Conservation (phyloP, 2,113 vertebrate genomes). For the Tragelaphus buxtoni region DNA sequence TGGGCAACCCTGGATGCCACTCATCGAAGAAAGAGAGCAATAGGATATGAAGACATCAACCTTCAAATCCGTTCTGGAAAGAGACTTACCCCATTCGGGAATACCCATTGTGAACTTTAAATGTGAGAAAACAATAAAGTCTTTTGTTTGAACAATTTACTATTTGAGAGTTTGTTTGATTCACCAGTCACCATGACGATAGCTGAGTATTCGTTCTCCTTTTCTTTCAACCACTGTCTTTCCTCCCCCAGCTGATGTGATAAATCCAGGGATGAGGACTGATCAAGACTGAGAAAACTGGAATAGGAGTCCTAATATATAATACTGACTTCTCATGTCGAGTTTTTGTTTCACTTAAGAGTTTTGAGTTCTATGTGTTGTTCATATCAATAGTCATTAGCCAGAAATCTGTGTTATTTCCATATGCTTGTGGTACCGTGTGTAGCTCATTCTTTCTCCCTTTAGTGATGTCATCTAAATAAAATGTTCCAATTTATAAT, state of each 20-base stretch:
- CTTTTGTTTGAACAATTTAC: background rate
- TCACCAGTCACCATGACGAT: background rate
- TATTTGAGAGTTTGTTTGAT: background rate
- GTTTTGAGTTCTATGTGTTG: background rate
- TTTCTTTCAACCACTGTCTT: background rate
- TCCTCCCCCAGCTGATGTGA: background rate
- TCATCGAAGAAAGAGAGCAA: background rate
- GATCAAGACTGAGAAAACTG: background rate
- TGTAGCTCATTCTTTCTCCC: background rate
- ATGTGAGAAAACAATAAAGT: background rate
- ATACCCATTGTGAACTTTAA: background rate
- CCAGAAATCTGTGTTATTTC: background rate
- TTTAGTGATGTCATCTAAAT: conserved; percentile 22
- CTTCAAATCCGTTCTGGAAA: background rate
- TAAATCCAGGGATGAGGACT: background rate
- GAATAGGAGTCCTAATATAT: background rate
- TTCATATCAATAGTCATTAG: background rate
- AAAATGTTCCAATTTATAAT: conserved; percentile 47
- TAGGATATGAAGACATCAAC: background rate
- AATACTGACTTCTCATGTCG: background rate
- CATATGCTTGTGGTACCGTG: background rate
- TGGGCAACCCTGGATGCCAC: rapidly evolving
- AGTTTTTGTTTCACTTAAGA: background rate
- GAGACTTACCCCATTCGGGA: background rate
- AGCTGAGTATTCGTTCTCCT: background rate